Percentiles rank a stretch among this genome's conserved stretches.
phyloP scores from a whole-genome alignment of 2,113 vertebrate genomes.

The Tetrao urogallus region DNA sequence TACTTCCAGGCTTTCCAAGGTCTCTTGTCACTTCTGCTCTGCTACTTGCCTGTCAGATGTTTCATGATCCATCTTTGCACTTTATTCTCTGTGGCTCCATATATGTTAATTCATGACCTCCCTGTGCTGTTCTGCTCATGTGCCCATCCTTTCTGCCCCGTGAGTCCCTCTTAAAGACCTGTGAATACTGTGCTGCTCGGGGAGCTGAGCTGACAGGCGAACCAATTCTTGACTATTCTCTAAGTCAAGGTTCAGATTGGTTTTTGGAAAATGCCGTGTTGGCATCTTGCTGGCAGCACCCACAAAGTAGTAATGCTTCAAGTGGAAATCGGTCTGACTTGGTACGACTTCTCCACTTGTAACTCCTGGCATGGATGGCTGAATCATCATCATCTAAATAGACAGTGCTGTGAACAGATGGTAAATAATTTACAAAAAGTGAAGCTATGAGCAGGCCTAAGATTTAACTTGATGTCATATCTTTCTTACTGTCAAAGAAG shows the following conservation, averaged over 20 bases:
- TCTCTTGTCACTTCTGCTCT: slow-evolving; percentile 50
- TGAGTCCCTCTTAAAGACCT: neutral
- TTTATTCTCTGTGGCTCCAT: neutral
- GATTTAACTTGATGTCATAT: slow-evolving; percentile 53
- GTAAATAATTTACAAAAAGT: slow-evolving; percentile 64
- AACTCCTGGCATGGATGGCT: slow-evolving; percentile 53
- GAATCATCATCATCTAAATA: slow-evolving; percentile 55
- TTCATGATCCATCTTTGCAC: neutral
- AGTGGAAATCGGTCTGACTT: slow-evolving; percentile 54
- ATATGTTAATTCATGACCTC: neutral
- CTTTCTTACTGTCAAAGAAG: slow-evolving; percentile 43
- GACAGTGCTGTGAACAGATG: slow-evolving; percentile 68
- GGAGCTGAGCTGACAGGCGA: neutral
- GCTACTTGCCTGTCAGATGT: neutral
- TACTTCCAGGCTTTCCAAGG: neutral
- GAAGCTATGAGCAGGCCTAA: slow-evolving; percentile 43
- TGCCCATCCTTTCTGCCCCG: neutral
- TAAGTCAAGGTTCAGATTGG: neutral
- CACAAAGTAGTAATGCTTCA: slow-evolving; percentile 31
- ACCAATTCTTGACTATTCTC: slow-evolving; percentile 37
- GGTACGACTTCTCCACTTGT: slow-evolving; percentile 53
- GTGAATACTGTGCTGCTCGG: accelerated
- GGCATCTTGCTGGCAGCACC: slow-evolving; percentile 34
- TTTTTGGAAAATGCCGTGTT: slow-evolving; percentile 39
- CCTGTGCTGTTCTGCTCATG: neutral